A percentile compares a stretch with the other conserved stretches of the same genome.
These are phyloP conservation scores for Elaphurus davidianus DNA, from an alignment of 2,113 vertebrate species.

Conservation along the genomic window DNA sequence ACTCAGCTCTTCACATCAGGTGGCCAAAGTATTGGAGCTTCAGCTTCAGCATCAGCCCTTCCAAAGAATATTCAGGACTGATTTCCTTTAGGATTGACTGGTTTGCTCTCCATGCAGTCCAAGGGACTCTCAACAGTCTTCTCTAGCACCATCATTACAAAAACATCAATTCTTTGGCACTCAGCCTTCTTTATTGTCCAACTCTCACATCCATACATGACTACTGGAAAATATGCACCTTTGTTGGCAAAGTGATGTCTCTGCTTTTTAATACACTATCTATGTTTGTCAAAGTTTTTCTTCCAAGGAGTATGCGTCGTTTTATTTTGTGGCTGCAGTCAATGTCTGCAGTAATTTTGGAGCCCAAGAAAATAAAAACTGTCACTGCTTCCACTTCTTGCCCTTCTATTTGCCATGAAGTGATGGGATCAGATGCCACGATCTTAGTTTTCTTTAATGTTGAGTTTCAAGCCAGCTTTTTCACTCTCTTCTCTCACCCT, in stretches of 20 bases:
- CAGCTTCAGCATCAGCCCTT: not conserved
- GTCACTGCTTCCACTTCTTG: not conserved
- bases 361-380: not conserved
- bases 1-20: not conserved
- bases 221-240: not conserved
- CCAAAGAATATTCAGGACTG: not conserved
- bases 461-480: not conserved
- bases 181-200: not conserved
- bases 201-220: not conserved
- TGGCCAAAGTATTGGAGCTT: not conserved
- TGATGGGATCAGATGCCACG: not conserved
- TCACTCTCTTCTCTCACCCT: not conserved
- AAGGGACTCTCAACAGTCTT: not conserved
- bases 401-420: not conserved
- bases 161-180: not conserved
- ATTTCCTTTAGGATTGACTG: not conserved
- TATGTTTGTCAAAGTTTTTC: not conserved
- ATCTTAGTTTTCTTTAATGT: not conserved
- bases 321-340: not conserved
- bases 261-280: not conserved
- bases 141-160: not conserved
- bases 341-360: not conserved
- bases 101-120: not conserved
- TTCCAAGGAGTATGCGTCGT: not conserved
- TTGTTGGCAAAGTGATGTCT: not conserved